These are phyloP conservation scores for Dendronephthya gigantea DNA, from an alignment of 64 coral and sea anemone genomes.

Conservation along the genomic window DNA sequence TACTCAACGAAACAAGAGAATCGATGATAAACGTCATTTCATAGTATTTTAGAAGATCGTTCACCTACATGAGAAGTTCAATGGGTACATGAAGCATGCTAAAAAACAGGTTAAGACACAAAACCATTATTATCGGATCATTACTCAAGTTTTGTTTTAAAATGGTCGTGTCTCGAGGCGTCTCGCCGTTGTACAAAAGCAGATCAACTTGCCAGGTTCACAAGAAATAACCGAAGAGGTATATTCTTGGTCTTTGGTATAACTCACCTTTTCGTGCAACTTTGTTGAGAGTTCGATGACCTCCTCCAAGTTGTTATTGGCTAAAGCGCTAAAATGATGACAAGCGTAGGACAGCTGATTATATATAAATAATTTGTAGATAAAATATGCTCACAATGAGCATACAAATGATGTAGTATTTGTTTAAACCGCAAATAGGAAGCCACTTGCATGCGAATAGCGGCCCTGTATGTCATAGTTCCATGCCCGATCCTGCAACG, in stretches of 20 bases:
- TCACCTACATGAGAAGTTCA: background rate
- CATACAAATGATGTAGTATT: too few relatives aligned
- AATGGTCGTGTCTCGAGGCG: background rate
- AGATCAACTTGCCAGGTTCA: background rate
- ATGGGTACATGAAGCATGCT: too few relatives aligned
- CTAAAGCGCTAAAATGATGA: background rate
- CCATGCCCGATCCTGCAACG: too few relatives aligned
- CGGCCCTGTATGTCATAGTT: background rate
- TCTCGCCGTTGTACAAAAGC: too few relatives aligned
- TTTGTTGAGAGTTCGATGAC: background rate
- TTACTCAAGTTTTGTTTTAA: too few relatives aligned
- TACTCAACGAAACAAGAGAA: background rate
- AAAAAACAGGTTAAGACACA: too few relatives aligned
- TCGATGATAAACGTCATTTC: slow-evolving; percentile 7
- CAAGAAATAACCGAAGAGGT: background rate
- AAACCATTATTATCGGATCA: too few relatives aligned
- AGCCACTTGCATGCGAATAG: too few relatives aligned
- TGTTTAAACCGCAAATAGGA: too few relatives aligned
- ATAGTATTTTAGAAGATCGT: background rate
- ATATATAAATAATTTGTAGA: too few relatives aligned
- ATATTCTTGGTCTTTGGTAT: background rate
- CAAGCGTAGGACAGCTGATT: too few relatives aligned
- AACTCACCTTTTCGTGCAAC: background rate
- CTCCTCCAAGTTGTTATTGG: background rate
- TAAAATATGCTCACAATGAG: too few relatives aligned